Base-by-base conservation (phyloP, 1,140 invertebrate species). In the Aricia agestis region DNA sequence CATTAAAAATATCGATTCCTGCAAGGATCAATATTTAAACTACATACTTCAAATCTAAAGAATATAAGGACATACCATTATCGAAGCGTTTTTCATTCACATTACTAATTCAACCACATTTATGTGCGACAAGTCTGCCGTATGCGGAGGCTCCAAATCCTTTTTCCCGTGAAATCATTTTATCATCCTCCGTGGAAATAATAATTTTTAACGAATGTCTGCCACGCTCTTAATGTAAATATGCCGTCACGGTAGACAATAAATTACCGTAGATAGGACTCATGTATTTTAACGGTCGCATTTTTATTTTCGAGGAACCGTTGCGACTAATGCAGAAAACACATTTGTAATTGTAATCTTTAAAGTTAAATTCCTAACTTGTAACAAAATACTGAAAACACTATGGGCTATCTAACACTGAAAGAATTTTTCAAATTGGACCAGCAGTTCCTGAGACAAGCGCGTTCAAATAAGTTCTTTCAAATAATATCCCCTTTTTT, bases 121-220 rank as follows among this genome's bases (percentile, higher is more conserved):
- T 15, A 1, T 52, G 11, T 52, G 45, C 11, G 13, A 13, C 10
- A 52, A 52, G 45, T 15, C 11, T 52, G 45, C 45, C 1, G 45
- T 13, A 52, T 52, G 45, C 45, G 45, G 9, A 13, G 45, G 45
- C 45, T 52, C 45, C 45, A 52, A 52, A 52, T 52, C 45, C 45
- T 52, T 52, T 52, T 52, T 13, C 45, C 45, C 45, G 45, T 52
- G 45, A 52, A 45, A 52, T 52, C 45, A 10, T 15, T 52, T 52
- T 52, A 52, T 52, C 45, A 52, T 52, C 45, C 59, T 19, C 59
- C 18, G 59, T 19, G 17, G 59, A 63, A 63, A 63, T 63, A 63
- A 13, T 63, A 19, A 63, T 63, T 63, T 63, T 63, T 31, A 63
- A 63, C 19, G 17, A 63, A 63, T 63, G 59, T 63, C 59, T 25